Evolutionary conservation across 1,140 invertebrate genomes (phyloP).

Genomic region (Mya arenaria): DNA sequence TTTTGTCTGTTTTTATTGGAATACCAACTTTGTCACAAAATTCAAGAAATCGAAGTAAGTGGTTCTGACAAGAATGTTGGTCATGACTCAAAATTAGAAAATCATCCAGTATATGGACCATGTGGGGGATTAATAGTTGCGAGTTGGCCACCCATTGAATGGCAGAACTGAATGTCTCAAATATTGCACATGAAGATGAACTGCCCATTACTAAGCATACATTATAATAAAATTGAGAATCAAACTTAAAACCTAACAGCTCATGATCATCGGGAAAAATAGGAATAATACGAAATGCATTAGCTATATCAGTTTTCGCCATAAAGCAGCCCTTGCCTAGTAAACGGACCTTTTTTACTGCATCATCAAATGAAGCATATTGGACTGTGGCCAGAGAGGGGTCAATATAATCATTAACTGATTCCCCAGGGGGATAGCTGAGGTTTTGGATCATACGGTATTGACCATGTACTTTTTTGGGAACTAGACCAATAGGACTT

Average conservation of each 20-base stretch:
- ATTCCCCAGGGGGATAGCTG: not conserved
- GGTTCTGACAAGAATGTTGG: not conserved
- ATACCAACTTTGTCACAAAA: not conserved
- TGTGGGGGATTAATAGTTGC: not conserved
- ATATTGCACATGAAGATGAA: conserved; percentile 39
- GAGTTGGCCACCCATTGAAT: conserved; percentile 6
- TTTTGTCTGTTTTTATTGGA: conserved; percentile 15
- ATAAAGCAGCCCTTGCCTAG: not conserved
- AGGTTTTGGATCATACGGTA: conserved; percentile 21
- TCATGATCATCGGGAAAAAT: conserved; percentile 23
- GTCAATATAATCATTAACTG: conserved; percentile 12
- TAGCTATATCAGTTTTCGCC: conserved; percentile 10
- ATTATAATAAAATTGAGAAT: not conserved
- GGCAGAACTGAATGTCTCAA: conserved; percentile 50
- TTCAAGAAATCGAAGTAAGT: not conserved
- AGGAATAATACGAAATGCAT: not conserved
- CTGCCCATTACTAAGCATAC: conserved; percentile 1
- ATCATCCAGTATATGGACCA: conserved; percentile 31
- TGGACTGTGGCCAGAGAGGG: not conserved
- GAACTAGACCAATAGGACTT: not conserved
- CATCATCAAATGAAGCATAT: conserved; percentile 19
- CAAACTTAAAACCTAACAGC: conserved; percentile 13
- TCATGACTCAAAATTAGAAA: not conserved
- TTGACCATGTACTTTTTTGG: conserved; percentile 5
- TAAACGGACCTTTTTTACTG: not conserved